Evolutionary conservation across 92 coral and sea anemone species (phyloP), one percentile per base, ranked within the genome.

Genomic region (Meandrina meandrites): DNA sequence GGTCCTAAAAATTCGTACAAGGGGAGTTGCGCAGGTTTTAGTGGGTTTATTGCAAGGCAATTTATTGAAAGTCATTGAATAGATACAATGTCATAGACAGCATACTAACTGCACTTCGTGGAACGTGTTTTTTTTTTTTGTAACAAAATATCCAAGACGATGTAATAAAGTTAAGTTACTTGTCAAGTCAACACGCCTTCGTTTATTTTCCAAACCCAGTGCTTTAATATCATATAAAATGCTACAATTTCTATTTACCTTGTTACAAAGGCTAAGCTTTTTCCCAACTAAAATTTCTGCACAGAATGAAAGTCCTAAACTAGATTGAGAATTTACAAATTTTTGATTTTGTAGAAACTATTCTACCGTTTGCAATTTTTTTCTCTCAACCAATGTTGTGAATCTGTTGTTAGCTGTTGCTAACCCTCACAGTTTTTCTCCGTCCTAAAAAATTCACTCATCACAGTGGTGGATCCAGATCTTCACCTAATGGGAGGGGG

Each of bases 211-310:
- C 22, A 42, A 67, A 42, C 58, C 62, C 13, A 21, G 74, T 66
- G 73, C 24, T 62, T 62, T 80, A 80, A 24, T 80, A 80, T 80
- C 70, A 64, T 35, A 56, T 50, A 64, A 42, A 45, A 42, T 66
- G 54, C 75, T 67, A 37, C 31, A 81, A 80, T 18, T 73, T 73
- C 78, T 71, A 16, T 73, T 19, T 5, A 36, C 78, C 78, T 37
- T 40, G 14, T 40, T 36, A 73, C 78, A 73, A 7, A 73, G 30
- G 48, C 16, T 35, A 22, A 1, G 12, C 27, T 28, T 28, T n/a
- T 27, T 9, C n/a, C 57, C 62, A 8, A 73, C 17, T 66, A 28
- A 66, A 42, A 40, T 37, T 60, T 24, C 30, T 21, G 10, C 67
- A 10, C 15, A 79, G 17, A 56, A 58, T 17, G 32, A 13, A 7